Percentiles rank a stretch among this genome's conserved stretches.
phyloP scores from a whole-genome alignment of 2,888 invertebrate species.

The Hedychridium roseum region DNA sequence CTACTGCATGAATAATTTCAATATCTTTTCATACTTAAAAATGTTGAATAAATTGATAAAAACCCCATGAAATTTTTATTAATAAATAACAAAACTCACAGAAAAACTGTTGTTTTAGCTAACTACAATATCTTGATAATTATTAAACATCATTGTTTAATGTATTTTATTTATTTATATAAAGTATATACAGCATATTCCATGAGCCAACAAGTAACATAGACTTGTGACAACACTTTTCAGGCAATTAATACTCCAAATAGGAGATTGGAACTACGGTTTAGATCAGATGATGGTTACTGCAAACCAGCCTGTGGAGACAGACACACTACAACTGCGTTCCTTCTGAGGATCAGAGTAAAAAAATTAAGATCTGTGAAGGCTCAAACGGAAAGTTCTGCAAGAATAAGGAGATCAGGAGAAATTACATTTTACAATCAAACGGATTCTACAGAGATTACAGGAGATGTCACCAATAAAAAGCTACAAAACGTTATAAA shows the following conservation, averaged over 20 bases:
- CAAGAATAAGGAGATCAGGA: slow-evolving; percentile 45
- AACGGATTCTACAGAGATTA: not conserved
- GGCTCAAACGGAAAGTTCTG: too few species aligned
- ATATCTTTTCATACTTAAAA: too few species aligned
- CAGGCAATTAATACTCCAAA: slow-evolving; percentile 68
- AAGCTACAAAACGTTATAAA: slow-evolving; percentile 10
- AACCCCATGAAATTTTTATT: slow-evolving; percentile 8
- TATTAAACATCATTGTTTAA: slow-evolving; percentile 1
- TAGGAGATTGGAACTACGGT: slow-evolving; percentile 77
- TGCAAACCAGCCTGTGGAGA: slow-evolving; percentile 82
- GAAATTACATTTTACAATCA: slow-evolving; percentile 4
- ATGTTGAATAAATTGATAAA: too few species aligned
- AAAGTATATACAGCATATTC: too few species aligned
- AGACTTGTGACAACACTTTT: not conserved
- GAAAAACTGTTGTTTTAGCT: not conserved
- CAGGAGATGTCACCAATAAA: not conserved
- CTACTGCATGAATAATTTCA: too few species aligned
- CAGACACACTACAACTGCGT: slow-evolving; percentile 71
- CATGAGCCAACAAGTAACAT: too few species aligned
- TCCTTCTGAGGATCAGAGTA: slow-evolving; percentile 78
- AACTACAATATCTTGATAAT: not conserved
- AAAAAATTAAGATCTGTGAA: too few species aligned
- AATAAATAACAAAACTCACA: not conserved
- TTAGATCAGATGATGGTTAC: slow-evolving; percentile 82
- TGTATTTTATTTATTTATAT: slow-evolving; percentile 3